A percentile compares a stretch with the other conserved stretches of the same genome.
phyloP scores from a whole-genome alignment of 2,797 vertebrate species.

The Crenuchus spilurus region DNA sequence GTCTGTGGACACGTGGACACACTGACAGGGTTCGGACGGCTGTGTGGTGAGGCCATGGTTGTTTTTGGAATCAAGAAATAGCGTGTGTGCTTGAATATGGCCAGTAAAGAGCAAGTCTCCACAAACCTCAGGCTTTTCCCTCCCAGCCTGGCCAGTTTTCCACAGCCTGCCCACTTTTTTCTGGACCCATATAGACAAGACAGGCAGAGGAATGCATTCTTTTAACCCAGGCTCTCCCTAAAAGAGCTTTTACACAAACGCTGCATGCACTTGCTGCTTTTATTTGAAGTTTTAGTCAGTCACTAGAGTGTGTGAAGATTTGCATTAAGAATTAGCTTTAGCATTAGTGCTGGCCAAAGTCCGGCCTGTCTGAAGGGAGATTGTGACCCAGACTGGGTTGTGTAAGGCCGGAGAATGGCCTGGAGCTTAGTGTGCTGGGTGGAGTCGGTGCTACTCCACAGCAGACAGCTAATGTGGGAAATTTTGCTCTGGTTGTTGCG shows the following conservation, averaged over 20 bases:
- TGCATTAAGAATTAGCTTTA: background rate
- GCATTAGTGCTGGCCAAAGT: slow-evolving; percentile 43
- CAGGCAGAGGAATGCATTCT: background rate
- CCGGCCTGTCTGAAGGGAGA: slow-evolving; percentile 44
- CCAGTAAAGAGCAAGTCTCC: slow-evolving; percentile 28
- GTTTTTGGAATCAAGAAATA: slow-evolving; percentile 35
- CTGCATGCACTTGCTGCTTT: background rate
- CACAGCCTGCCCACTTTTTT: slow-evolving; percentile 34
- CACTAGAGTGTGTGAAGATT: background rate
- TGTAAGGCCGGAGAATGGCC: slow-evolving; percentile 67
- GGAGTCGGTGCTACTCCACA: slow-evolving; percentile 75
- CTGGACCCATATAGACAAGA: background rate
- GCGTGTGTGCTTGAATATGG: slow-evolving; percentile 32
- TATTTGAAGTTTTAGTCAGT: background rate
- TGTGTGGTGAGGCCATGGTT: slow-evolving; percentile 41
- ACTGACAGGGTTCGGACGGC: slow-evolving; percentile 31
- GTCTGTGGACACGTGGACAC: slow-evolving; percentile 35
- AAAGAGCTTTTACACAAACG: background rate
- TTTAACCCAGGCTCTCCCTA: background rate
- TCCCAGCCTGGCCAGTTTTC: slow-evolving; percentile 40
- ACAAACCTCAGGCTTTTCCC: slow-evolving; percentile 51
- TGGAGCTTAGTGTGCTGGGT: slow-evolving; percentile 77
- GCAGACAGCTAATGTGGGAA: slow-evolving; percentile 76
- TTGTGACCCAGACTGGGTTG: slow-evolving; percentile 25
- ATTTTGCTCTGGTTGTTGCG: slow-evolving; percentile 75